Evolutionary conservation across 2,888 invertebrate species (phyloP).

Genomic region (Drosophila barbarae): DNA sequence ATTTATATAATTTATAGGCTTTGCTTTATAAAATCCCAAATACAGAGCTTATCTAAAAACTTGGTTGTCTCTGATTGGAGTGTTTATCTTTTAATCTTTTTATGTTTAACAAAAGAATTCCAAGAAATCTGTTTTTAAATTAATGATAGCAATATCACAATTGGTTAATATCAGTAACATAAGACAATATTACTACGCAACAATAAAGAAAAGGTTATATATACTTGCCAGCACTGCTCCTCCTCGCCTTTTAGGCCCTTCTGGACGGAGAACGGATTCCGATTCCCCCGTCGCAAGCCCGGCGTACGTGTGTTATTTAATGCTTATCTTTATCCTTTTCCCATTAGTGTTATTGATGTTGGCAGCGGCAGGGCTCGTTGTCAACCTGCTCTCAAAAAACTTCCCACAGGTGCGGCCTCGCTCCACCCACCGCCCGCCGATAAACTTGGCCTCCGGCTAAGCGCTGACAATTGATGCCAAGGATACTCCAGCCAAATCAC

Average conservation of each 20-base stretch:
- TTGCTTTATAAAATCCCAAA: too few relatives aligned
- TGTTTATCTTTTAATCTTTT: too few relatives aligned
- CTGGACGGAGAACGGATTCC: conserved; percentile 28
- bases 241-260: conserved; percentile 12
- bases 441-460: conserved; percentile 65
- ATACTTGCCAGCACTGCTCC: conserved; percentile 7
- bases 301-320: conserved; percentile 72
- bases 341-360: conserved; percentile 76
- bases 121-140: too few relatives aligned
- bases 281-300: conserved; percentile 41
- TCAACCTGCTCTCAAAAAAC: conserved; percentile 17
- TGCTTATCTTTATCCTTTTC: conserved; percentile 76
- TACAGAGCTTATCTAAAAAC: too few relatives aligned
- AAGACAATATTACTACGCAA: too few relatives aligned
- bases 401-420: conserved; percentile 28
- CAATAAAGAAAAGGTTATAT: neutral
- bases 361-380: conserved; percentile 47
- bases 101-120: too few relatives aligned
- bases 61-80: too few relatives aligned
- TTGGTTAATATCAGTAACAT: too few relatives aligned
- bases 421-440: conserved; percentile 32
- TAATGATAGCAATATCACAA: too few relatives aligned
- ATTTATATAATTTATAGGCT: too few relatives aligned
- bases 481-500: conserved; percentile 63
- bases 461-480: conserved; percentile 72